Evolutionary conservation across 2,888 invertebrate genomes (phyloP).

Genomic region (Agonopterix arenella): DNA sequence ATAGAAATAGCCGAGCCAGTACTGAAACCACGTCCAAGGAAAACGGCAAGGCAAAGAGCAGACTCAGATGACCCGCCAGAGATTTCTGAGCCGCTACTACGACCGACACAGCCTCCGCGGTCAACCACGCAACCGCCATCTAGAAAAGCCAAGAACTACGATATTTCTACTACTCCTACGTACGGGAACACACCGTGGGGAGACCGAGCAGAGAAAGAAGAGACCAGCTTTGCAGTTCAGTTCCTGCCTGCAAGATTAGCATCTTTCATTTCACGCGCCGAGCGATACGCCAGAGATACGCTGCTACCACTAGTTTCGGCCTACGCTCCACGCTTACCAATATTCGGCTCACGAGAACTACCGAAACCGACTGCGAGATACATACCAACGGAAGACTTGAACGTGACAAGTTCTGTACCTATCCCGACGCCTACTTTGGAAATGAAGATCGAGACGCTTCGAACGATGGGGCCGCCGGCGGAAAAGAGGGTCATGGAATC

Average conservation of each 20-base stretch:
- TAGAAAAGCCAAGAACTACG: slow-evolving; percentile 64
- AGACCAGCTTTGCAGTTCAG: slow-evolving; percentile 81
- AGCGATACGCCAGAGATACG: slow-evolving; percentile 87
- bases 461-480: slow-evolving; percentile 62
- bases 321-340: slow-evolving; percentile 84
- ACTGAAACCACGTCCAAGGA: slow-evolving; percentile 78
- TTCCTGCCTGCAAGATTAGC: slow-evolving; percentile 87
- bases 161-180: slow-evolving; percentile 56
- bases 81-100: slow-evolving; percentile 81
- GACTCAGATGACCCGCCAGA: slow-evolving; percentile 72
- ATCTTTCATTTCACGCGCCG: slow-evolving; percentile 87
- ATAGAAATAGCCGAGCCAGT: slow-evolving; percentile 87
- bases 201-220: slow-evolving; percentile 50
- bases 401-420: slow-evolving; percentile 49
- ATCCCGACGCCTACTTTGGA: slow-evolving; percentile 67
- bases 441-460: slow-evolving; percentile 67
- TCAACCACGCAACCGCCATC: slow-evolving; percentile 40
- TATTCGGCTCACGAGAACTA: slow-evolving; percentile 68
- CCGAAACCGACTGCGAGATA: slow-evolving; percentile 76
- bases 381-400: slow-evolving; percentile 75
- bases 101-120: slow-evolving; percentile 60
- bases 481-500: slow-evolving; percentile 54
- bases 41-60: slow-evolving; percentile 69
- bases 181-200: slow-evolving; percentile 48
- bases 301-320: slow-evolving; percentile 86